These are phyloP conservation scores for Drosophila pseudotakahashii DNA, from an alignment of 2,888 invertebrate species.

Conservation along the genomic window DNA sequence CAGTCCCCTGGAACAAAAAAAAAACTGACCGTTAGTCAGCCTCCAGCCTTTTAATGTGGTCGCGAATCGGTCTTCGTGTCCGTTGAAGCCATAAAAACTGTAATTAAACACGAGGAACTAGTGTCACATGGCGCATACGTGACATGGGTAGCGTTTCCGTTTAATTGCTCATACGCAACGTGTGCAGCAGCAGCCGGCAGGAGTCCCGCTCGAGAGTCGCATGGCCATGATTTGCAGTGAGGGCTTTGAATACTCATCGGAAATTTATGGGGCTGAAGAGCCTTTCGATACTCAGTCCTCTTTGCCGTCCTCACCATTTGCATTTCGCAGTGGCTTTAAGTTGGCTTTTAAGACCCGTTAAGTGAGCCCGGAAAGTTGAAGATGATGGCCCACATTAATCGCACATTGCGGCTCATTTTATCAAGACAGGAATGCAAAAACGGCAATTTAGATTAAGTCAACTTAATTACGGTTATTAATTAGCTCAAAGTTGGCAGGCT, in stretches of 20 bases:
- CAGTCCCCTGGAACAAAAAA: slow-evolving; percentile 12
- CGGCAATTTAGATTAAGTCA: slow-evolving; percentile 33
- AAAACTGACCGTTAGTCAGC: slow-evolving; percentile 50
- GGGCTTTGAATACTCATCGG: slow-evolving; percentile 35
- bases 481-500: slow-evolving; percentile 38
- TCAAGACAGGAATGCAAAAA: slow-evolving; percentile 19
- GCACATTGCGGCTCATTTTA: slow-evolving; percentile 25
- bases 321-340: slow-evolving; percentile 26
- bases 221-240: slow-evolving; percentile 29
- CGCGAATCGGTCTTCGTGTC: slow-evolving; percentile 62
- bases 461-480: slow-evolving; percentile 48
- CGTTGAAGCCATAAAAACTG: slow-evolving; percentile 62
- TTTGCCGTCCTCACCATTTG: slow-evolving; percentile 8
- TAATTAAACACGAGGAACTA: slow-evolving; percentile 75
- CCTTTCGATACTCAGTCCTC: not conserved
- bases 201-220: slow-evolving; percentile 3
- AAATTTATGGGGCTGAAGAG: slow-evolving; percentile 19
- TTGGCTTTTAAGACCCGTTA: slow-evolving; percentile 25
- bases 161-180: slow-evolving; percentile 61
- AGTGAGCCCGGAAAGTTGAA: slow-evolving; percentile 6
- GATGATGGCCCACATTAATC: slow-evolving; percentile 29
- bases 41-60: slow-evolving; percentile 31
- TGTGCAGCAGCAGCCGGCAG: slow-evolving; percentile 21
- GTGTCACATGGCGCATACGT: slow-evolving; percentile 79
- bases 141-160: slow-evolving; percentile 52